Conservation (phyloP, 1,140 invertebrate species). For the Vanessa atalanta region DNA sequence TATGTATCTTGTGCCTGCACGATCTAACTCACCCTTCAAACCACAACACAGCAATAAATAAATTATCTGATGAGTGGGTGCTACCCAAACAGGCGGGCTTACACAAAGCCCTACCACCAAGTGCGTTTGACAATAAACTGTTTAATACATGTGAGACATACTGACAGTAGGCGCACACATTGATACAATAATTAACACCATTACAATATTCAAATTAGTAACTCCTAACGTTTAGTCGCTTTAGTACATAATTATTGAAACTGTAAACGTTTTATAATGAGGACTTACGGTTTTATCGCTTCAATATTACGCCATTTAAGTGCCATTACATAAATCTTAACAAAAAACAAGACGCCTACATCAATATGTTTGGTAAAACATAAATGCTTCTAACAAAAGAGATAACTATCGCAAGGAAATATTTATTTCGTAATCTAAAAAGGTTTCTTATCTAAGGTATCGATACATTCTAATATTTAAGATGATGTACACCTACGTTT, state of each 20-base stretch:
- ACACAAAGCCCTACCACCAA: too few species aligned
- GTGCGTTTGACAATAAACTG: too few species aligned
- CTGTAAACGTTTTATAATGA: slow-evolving; percentile 12
- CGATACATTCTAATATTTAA: slow-evolving; percentile 16
- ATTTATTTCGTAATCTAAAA: slow-evolving; percentile 30
- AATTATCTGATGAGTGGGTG: too few species aligned
- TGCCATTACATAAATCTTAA: slow-evolving; percentile 7
- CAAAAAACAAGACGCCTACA: slow-evolving; percentile 23
- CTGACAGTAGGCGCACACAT: not conserved
- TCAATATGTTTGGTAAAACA: slow-evolving; percentile 19
- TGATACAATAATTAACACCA: not conserved
- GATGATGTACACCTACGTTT: slow-evolving; percentile 29
- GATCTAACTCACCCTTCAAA: too few species aligned
- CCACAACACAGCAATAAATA: too few species aligned
- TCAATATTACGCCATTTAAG: slow-evolving; percentile 6
- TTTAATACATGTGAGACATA: too few species aligned
- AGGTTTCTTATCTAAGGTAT: slow-evolving; percentile 30
- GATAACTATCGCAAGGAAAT: slow-evolving; percentile 27
- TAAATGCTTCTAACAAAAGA: slow-evolving; percentile 26
- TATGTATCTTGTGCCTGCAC: too few species aligned
- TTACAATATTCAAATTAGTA: slow-evolving; percentile 4
- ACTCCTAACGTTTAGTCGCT: not conserved
- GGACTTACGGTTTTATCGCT: slow-evolving; percentile 16
- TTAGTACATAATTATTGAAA: not conserved
- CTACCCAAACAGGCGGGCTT: too few species aligned